phyloP scores from a whole-genome alignment of 2,888 invertebrate genomes.

The Stenodema calcarata region DNA sequence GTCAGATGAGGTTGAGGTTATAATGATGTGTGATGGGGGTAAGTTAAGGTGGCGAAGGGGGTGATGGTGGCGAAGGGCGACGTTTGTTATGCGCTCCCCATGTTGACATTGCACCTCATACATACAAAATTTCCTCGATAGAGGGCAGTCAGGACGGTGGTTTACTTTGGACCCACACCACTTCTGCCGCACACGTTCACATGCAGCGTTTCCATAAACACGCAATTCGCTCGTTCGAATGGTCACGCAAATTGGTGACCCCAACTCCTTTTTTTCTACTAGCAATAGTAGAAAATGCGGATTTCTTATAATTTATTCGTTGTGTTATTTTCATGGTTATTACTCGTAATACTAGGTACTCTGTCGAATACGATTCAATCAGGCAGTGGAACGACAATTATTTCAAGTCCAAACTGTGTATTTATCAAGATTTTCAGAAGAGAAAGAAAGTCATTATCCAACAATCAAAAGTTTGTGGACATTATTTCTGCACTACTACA shows the following conservation, averaged over 20 bases:
- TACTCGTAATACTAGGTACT: not conserved
- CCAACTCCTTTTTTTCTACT: not conserved
- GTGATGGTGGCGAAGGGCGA: not conserved
- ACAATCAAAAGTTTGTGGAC: too few species aligned
- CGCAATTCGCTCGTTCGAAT: not conserved
- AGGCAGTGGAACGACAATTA: not conserved
- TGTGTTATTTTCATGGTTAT: not conserved
- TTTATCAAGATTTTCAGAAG: too few species aligned
- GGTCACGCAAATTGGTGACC: not conserved
- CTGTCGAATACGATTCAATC: not conserved
- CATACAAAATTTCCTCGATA: not conserved
- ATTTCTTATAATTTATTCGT: not conserved
- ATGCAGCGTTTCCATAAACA: not conserved
- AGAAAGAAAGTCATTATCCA: too few species aligned
- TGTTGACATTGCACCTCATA: not conserved
- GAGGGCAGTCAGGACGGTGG: not conserved
- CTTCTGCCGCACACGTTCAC: not conserved
- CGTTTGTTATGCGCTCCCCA: not conserved
- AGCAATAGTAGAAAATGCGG: not conserved
- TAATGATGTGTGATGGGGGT: too few species aligned
- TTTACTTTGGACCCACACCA: not conserved
- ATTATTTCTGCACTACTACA: too few species aligned
- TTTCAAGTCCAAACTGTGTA: too few species aligned
- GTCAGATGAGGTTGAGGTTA: not conserved
- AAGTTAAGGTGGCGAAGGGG: not conserved